Base-by-base conservation (phyloP, 2,113 vertebrate species). In the Seriola dumerili region DNA sequence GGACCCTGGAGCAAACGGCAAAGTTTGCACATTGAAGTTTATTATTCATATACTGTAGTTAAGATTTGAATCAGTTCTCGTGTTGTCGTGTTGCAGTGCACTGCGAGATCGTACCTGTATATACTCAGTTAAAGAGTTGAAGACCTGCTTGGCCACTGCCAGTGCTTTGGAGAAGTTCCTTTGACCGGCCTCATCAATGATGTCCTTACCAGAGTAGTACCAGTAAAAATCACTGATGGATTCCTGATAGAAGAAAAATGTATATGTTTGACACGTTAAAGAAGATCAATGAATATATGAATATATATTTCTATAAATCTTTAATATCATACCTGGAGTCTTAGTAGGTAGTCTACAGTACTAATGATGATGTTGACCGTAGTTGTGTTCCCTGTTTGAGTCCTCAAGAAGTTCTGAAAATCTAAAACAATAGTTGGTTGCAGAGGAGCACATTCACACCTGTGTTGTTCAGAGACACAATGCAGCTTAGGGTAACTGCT, bases 161-260 rank as follows among this genome's bases (percentile, higher is more conserved):
- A 99, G 92, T 17, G 98, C 98, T 95, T 96, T 97, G 76, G 98
- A 99, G 93, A 99, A 99, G 93, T 99, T 99, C 75, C 97, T 96
- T 90, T 99, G 97, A 57, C 98, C 98, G 21, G 97, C 96, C 78
- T 98, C 97, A 88, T 99, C 98, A 85, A 99, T 99, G 13, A 99
- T 63, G 52, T 98, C 97, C 85, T 98, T 99, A 78, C 98, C 98
- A 80, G 98, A 99, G 89, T 99, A 99, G 93, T 99, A 99, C 98
- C 98, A 99, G 90, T 99, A 99, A 94, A 99, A 99, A 90, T 99
- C 98, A 91, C 98, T 99, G 94, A 99, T 99, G 57, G 98, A 99
- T 91, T 99, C 98, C 98, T 99, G 42, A 34, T 81, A 86, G 77
- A 65, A 62, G 86, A 80, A 84, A 36, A 42, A 48, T 21, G 21